Evolutionary conservation across 1,140 invertebrate species (phyloP).

Genomic region (Cydia strobilella): DNA sequence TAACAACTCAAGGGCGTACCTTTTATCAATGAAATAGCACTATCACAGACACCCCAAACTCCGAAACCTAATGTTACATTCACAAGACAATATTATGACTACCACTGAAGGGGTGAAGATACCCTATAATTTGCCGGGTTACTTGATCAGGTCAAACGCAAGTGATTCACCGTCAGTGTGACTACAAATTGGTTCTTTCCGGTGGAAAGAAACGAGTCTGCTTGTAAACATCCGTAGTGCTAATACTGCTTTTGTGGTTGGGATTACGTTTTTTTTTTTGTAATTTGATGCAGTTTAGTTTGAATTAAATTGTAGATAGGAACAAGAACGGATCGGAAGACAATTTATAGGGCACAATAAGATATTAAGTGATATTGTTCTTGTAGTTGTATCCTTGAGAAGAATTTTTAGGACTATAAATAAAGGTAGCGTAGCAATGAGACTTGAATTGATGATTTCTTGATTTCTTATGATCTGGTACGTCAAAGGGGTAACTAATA

Average conservation of each 20-base stretch:
- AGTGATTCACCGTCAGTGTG: neutral
- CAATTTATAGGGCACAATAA: too few relatives aligned
- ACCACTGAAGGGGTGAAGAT: conserved; percentile 12
- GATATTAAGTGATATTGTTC: too few relatives aligned
- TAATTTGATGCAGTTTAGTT: neutral
- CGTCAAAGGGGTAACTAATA: too few relatives aligned
- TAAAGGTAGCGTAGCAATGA: too few relatives aligned
- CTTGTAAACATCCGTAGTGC: conserved; percentile 44
- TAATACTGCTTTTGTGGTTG: conserved; percentile 30
- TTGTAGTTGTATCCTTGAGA: too few relatives aligned
- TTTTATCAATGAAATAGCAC: neutral
- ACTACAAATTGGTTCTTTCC: conserved; percentile 20
- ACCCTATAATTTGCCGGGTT: conserved; percentile 17
- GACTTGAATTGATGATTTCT: too few relatives aligned
- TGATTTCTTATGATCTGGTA: too few relatives aligned
- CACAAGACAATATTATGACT: neutral
- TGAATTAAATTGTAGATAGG: neutral
- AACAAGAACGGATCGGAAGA: neutral
- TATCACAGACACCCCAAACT: neutral
- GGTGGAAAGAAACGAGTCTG: conserved; percentile 32
- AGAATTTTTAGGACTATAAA: too few relatives aligned
- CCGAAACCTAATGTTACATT: neutral
- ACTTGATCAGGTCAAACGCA: neutral
- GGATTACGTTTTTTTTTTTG: neutral
- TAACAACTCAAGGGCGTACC: neutral